A percentile compares a stretch with the other conserved stretches of the same genome.
Conservation (phyloP, 2,113 vertebrate species). For the Varanus komodoensis region DNA sequence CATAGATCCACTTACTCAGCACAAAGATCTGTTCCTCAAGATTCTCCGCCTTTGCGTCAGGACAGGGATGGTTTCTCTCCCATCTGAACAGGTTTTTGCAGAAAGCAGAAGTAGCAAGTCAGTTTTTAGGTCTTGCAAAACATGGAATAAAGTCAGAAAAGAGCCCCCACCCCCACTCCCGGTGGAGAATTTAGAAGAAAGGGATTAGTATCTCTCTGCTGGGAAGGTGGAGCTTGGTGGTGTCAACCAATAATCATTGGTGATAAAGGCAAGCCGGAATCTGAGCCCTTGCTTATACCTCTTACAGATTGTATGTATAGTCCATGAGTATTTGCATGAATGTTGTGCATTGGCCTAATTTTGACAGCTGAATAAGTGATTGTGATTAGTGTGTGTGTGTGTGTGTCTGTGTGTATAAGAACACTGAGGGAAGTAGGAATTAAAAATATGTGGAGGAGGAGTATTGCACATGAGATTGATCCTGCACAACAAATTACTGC, state of each 20-base stretch:
- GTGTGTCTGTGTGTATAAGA: neutral
- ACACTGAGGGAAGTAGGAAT: neutral
- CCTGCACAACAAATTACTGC: neutral
- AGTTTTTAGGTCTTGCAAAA: no score
- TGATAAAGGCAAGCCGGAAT: neutral
- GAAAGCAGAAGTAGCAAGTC: no score
- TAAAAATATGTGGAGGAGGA: neutral
- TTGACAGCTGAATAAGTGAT: neutral
- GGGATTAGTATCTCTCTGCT: neutral
- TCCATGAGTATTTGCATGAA: neutral
- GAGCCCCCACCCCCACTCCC: no score
- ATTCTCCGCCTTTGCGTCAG: no score
- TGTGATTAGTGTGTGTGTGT: neutral
- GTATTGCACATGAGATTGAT: neutral
- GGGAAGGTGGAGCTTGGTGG: neutral
- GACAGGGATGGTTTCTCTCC: no score
- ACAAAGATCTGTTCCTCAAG: no score
- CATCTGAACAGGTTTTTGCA: no score
- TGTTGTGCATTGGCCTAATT: neutral
- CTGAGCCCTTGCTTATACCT: neutral
- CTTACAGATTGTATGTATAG: neutral
- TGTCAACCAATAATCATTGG: neutral
- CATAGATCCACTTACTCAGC: no score
- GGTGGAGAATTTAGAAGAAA: no score
- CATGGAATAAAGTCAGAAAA: no score